phyloP scores from a whole-genome alignment of 35 echinoderm and acorn worm genomes.

The Ptychodera flava region DNA sequence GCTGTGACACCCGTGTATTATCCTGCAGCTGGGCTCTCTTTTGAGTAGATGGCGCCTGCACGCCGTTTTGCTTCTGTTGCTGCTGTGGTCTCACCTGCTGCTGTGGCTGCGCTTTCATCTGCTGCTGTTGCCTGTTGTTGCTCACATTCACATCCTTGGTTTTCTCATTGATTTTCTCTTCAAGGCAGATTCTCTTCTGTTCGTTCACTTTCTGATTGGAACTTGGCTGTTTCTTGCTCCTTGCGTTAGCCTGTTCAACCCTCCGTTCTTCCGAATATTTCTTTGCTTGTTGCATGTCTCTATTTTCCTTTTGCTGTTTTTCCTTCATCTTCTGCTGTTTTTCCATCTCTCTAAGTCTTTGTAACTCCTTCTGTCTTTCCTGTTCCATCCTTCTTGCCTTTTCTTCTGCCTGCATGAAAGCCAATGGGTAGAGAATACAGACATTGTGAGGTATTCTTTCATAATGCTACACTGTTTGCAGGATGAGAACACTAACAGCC shows the following conservation, averaged over 20 bases:
- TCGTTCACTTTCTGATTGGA: not conserved
- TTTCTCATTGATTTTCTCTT: slow-evolving; percentile 33
- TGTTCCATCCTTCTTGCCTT: slow-evolving; percentile 20
- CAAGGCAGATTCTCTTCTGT: not conserved
- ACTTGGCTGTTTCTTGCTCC: not conserved
- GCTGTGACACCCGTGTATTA: not conserved
- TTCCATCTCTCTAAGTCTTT: not conserved
- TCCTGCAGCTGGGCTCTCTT: slow-evolving; percentile 6
- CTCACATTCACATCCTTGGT: not conserved
- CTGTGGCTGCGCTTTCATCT: slow-evolving; percentile 14
- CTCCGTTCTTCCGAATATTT: not conserved
- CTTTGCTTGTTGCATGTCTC: not conserved
- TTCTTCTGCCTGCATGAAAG: slow-evolving; percentile 8
- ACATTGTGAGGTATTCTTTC: too few relatives aligned
- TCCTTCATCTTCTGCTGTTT: slow-evolving; percentile 20
- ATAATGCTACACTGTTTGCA: too few relatives aligned
- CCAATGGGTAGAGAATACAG: not conserved
- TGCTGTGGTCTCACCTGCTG: slow-evolving; percentile 12
- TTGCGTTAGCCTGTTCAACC: slow-evolving; percentile 5
- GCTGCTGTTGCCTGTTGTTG: slow-evolving; percentile 24
- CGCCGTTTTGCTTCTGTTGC: slow-evolving; percentile 2
- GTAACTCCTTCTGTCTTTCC: not conserved
- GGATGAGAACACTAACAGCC: too few relatives aligned
- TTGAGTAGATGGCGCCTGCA: not conserved
- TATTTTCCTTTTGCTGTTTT: slow-evolving; percentile 16